phyloP scores from a whole-genome alignment of 2,797 vertebrate species.

The Alca torda region DNA sequence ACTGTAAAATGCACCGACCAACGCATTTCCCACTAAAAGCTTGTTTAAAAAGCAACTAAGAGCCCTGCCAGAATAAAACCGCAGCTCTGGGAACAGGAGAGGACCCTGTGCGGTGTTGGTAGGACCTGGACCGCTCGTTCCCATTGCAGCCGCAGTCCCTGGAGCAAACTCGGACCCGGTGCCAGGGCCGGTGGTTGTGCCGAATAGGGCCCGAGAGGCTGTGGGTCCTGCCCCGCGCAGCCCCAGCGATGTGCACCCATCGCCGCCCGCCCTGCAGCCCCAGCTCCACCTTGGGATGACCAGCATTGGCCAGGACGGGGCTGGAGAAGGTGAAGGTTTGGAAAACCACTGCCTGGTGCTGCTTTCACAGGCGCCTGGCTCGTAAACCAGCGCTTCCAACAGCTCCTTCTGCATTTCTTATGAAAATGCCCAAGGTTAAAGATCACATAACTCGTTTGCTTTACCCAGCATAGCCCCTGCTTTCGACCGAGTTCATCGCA shows the following conservation, averaged over 20 bases:
- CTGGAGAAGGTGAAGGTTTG: rapidly evolving
- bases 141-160: not conserved
- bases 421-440: conserved; percentile 8
- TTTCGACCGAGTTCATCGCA: conserved; percentile 9
- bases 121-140: not conserved
- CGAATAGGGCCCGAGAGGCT: not conserved
- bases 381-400: not conserved
- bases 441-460: not conserved
- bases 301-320: not conserved
- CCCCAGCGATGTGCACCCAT: not conserved
- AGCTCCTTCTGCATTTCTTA: conserved; percentile 1
- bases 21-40: conserved; percentile 52
- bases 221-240: not conserved
- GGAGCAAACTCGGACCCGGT: not conserved
- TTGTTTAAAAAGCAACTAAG: conserved; percentile 54
- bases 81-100: not conserved
- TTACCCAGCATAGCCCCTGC: not conserved
- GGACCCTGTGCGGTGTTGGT: not conserved
- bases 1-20: conserved; percentile 52
- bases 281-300: not conserved
- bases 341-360: not conserved
- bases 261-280: not conserved
- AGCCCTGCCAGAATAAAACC: conserved; percentile 2
- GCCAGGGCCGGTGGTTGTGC: not conserved
- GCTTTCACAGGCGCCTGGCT: not conserved